These are phyloP conservation scores for Paralinhomoeus sp. DNA, from an alignment of 2,888 invertebrate genomes.

Conservation along the genomic window DNA sequence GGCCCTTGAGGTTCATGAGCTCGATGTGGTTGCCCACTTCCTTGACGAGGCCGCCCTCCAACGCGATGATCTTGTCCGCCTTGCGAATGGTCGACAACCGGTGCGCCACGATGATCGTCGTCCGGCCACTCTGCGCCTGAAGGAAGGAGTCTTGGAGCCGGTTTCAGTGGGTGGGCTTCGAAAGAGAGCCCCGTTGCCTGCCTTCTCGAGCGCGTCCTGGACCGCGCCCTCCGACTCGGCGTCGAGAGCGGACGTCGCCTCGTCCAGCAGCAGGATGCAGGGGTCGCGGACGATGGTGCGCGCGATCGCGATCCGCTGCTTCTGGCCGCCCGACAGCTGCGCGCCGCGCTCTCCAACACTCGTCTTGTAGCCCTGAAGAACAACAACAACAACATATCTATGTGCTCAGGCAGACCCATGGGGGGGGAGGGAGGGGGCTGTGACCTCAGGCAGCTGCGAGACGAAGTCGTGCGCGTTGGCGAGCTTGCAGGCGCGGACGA, in stretches of 20 bases:
- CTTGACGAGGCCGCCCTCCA: constrained; percentile 24
- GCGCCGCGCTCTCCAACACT: constrained; percentile 28
- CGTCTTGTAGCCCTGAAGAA: constrained; percentile 24
- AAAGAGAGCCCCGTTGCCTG: too few species aligned
- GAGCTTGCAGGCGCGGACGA: constrained; percentile 12
- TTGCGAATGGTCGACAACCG: constrained; percentile 31
- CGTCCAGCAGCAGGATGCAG: constrained; percentile 18
- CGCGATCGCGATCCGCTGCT: constrained; percentile 13
- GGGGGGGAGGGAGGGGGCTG: too few species aligned
- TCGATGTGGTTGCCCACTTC: constrained; percentile 46
- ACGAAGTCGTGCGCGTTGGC: constrained; percentile 31
- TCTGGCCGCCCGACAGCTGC: constrained; percentile 29
- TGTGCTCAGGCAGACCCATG: too few species aligned
- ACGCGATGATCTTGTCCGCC: constrained; percentile 30
- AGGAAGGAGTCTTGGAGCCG: neutral
- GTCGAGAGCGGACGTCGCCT: constrained; percentile 21
- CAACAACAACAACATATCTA: neutral
- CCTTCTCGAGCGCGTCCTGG: constrained; percentile 35
- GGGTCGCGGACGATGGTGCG: constrained; percentile 20
- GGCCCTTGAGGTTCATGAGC: constrained; percentile 37
- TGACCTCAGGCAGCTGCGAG: constrained; percentile 25
- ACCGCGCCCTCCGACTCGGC: constrained; percentile 20
- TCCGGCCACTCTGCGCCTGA: constrained; percentile 26
- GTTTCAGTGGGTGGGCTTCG: neutral
- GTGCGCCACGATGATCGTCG: constrained; percentile 30